Conservation (phyloP, 2,113 vertebrate species). For the Hyla sarda region DNA sequence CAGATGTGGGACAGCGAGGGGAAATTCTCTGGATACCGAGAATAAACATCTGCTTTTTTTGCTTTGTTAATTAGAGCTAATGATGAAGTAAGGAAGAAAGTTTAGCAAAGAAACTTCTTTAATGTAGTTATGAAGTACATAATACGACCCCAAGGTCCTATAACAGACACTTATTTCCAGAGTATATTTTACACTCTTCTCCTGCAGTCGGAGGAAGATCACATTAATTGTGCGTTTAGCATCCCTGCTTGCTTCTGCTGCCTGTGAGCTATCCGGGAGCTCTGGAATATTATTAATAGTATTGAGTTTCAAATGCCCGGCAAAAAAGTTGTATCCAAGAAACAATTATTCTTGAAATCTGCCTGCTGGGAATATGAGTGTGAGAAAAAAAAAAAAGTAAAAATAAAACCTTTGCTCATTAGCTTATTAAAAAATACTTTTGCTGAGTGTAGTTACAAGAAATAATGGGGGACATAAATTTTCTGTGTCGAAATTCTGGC, state of each 20-base stretch:
- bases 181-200: slow-evolving; percentile 15
- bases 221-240: slow-evolving; percentile 46
- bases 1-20: slow-evolving; percentile 49
- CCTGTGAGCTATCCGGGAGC: slow-evolving; percentile 14
- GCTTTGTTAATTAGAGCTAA: slow-evolving; percentile 42
- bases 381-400: neutral
- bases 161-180: slow-evolving; percentile 18
- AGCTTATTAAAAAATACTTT: neutral
- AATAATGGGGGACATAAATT: too few relatives aligned
- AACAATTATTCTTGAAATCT: slow-evolving; percentile 24
- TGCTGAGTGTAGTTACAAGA: neutral
- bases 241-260: slow-evolving; percentile 30
- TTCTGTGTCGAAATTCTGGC: too few relatives aligned
- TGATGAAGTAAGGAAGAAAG: slow-evolving; percentile 37
- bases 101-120: slow-evolving; percentile 49
- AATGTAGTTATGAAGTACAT: slow-evolving; percentile 40
- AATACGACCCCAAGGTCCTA: slow-evolving; percentile 27
- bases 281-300: slow-evolving; percentile 30
- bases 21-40: slow-evolving; percentile 36
- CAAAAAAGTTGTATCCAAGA: neutral
- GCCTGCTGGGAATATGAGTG: neutral
- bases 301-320: neutral
- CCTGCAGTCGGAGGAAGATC: slow-evolving; percentile 8
- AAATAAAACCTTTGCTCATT: neutral
- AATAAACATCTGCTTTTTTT: slow-evolving; percentile 58